Conservation (phyloP, 2,113 vertebrate species). For the Corynorhinus townsendii region DNA sequence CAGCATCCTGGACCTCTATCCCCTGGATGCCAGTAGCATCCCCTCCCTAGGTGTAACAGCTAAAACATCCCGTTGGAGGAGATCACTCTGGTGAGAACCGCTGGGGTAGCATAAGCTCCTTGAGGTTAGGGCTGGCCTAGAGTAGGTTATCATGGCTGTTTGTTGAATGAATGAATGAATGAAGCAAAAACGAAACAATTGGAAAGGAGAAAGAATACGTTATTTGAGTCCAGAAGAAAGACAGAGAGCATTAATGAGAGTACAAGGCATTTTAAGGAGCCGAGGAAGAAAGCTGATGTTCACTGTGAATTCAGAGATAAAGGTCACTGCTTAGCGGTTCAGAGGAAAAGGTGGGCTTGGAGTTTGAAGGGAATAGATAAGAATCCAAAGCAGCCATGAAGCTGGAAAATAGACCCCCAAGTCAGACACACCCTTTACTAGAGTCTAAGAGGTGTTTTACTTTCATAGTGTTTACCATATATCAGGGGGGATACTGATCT, state of each 20-base stretch:
- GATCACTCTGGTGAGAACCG: neutral
- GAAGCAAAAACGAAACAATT: neutral
- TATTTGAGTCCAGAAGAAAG: neutral
- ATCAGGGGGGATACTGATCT: neutral
- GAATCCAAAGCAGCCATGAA: neutral
- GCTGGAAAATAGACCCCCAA: neutral
- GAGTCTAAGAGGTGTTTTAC: neutral
- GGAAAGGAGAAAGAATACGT: neutral
- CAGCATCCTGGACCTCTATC: neutral
- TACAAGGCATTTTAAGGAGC: neutral
- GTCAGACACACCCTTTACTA: neutral
- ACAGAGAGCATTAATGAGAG: neutral
- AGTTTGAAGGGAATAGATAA: neutral
- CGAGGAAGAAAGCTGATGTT: neutral
- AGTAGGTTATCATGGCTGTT: neutral
- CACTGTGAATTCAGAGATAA: neutral
- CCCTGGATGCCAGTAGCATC: neutral
- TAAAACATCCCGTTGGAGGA: accelerated
- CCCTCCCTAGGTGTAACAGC: neutral
- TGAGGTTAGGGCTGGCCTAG: neutral
- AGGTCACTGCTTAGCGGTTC: neutral
- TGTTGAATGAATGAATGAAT: neutral
- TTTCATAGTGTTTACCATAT: neutral
- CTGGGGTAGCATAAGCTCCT: neutral
- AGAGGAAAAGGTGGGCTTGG: neutral